Evolutionary conservation across 2,797 vertebrate genomes (phyloP), one percentile per base, ranked within the genome.

Genomic region (Remorina albescens): DNA sequence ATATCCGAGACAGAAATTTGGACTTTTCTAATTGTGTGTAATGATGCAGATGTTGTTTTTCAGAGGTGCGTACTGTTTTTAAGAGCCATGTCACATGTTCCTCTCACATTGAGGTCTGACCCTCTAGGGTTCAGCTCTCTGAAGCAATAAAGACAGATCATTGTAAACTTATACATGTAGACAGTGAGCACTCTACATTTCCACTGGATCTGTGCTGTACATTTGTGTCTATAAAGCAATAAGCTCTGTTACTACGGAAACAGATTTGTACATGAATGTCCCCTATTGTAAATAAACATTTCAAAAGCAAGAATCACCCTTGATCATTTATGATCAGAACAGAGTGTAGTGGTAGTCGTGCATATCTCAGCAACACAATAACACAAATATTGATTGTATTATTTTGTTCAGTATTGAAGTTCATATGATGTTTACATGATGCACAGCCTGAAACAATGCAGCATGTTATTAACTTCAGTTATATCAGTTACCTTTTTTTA

Each of bases 241-340:
- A 68, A 81, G 69, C 56, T 81, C 53, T 65, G 34, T 78, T 74
- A 44, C 67, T 23, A 39, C 54, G 41, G 58, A 32, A 81, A 69
- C 47, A 34, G 25, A 56, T 75, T 67, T 83, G 67, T 83, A 73
- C 58, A 76, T 68, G 67, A 64, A 64, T 44, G 50, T 73, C 73
- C 26, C 25, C 25, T 61, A 57, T 46, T 88, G 76, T 85, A 83
- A 87, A 87, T 87, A 86, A 88, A 88, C 36, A 65, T 49, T 67
- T 11, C 21, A 55, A 70, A 80, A 0, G 6, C 47, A 2, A 21
- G 44, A 4, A 12, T 26, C 53, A 5, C n/a, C 8, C 9, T 54
- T 32, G 1, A 30, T 51, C 10, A 8, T 83, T 70, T 71, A 5
- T 39, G 39, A 57, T 56, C 55, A 37, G 30, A 41, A 28, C 28